Base-by-base conservation (phyloP, 1,140 invertebrate genomes). In the Apis florea region DNA sequence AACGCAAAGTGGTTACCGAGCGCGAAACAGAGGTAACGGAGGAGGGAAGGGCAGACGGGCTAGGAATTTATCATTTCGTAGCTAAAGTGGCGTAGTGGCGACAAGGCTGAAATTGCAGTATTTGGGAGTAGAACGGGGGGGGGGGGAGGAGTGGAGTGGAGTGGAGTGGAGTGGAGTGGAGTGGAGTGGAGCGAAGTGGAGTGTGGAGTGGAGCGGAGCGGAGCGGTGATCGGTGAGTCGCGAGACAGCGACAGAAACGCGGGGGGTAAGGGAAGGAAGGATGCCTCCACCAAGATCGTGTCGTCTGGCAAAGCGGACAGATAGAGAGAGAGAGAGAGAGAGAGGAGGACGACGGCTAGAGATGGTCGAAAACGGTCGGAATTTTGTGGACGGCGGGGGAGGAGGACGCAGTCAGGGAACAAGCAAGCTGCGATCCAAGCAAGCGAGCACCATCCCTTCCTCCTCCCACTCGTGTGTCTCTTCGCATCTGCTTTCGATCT, bases 81-180 rank as follows among this genome's bases (percentile, higher is more conserved):
- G 89, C 88, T 88, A 85, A 89, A 89, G 89, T 90, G 83, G 85
- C 84, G 83, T 86, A 87, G 83, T 83, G 81, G 81, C 88, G 88
- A 90, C 89, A 87, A 90, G 86, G 86, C 88, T 90, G 89, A 90
- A 90, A 90, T 89, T 90, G 90, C 89, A 90, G 90, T 90, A 90
- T 90, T 90, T 87, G 85, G 85, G 81, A 87, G 88, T 89, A 80
- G 85, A 90, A 87, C 89, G 89, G 86, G 82, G 88, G 85, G 81
- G 83, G 78, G 66, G 68, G 83, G 85, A 88, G 85, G 78, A 82
- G 86, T 81, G 75, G 77, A 85, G 85, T 87, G 83, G 85, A 87
- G 70, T 40, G 31, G 31, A 40, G 31, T 40, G 85, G 81, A 87
- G 88, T 89, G 80, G 85, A 90, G 89, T 89, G 89, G 86, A 83